Conservation (phyloP, 2,113 vertebrate genomes). For the Psilopsiagon aurifrons region DNA sequence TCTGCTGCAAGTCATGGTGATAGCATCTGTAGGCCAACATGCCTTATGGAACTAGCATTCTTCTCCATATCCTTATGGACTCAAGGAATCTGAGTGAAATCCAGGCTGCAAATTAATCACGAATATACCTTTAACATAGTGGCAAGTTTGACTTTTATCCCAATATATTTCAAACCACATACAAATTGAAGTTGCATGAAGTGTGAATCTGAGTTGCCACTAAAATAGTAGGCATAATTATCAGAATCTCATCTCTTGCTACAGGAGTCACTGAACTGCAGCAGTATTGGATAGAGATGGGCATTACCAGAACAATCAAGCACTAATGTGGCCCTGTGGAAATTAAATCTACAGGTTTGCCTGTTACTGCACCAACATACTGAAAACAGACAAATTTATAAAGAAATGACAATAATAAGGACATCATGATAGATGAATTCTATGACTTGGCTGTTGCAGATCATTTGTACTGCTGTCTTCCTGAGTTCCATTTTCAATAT, state of each 20-base stretch:
- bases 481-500: neutral
- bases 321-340: neutral
- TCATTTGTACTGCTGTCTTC: neutral
- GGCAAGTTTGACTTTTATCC: neutral
- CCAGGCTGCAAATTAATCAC: neutral
- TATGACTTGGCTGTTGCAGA: neutral
- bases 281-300: neutral
- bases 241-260: rapidly evolving
- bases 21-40: neutral
- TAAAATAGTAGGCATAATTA: neutral
- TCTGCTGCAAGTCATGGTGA: neutral
- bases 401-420: neutral
- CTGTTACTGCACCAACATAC: neutral
- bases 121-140: neutral
- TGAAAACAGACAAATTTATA: neutral
- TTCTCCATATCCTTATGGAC: neutral
- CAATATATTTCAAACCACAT: neutral
- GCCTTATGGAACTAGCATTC: neutral
- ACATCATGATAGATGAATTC: neutral
- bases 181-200: neutral
- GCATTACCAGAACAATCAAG: neutral
- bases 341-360: neutral
- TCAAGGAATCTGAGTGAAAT: neutral
- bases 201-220: neutral
- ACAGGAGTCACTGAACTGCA: neutral